Conservation (phyloP, 2,888 invertebrate species). For the Eurytoma californica region DNA sequence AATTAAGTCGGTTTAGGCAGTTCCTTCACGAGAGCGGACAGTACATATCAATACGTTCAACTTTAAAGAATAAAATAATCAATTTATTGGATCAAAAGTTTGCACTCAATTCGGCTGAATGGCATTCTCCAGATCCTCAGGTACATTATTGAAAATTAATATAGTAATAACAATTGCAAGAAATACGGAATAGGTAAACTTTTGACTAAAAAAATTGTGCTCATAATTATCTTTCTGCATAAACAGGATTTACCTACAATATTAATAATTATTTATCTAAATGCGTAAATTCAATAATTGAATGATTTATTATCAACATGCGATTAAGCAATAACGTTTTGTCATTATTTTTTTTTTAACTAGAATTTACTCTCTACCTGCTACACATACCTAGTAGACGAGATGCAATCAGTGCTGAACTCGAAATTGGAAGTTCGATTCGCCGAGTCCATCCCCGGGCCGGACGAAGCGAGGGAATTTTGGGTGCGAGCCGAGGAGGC, state of each 20-base stretch:
- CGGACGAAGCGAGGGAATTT: constrained; percentile 10
- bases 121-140: constrained; percentile 60
- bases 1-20: constrained; percentile 65
- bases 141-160: constrained; percentile 53
- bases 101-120: constrained; percentile 47
- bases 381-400: constrained; percentile 65
- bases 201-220: not conserved
- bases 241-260: too few species aligned
- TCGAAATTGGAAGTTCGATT: constrained; percentile 58
- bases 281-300: too few species aligned
- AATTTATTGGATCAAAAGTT: constrained; percentile 67
- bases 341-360: not conserved
- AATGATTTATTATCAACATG: too few species aligned
- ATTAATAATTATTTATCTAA: too few species aligned
- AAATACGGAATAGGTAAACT: not conserved
- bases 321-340: too few species aligned
- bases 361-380: constrained; percentile 64
- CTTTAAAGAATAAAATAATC: constrained; percentile 63
- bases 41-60: constrained; percentile 61
- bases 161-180: not conserved
- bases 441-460: not conserved
- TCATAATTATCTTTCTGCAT: not conserved
- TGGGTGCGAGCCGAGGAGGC: constrained; percentile 64
- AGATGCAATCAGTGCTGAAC: constrained; percentile 65
- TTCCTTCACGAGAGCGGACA: constrained; percentile 64